Evolutionary conservation across 2,797 vertebrate species (phyloP), one percentile per base, ranked within the genome.

Genomic region (Acrossocheilus wenchowensis): DNA sequence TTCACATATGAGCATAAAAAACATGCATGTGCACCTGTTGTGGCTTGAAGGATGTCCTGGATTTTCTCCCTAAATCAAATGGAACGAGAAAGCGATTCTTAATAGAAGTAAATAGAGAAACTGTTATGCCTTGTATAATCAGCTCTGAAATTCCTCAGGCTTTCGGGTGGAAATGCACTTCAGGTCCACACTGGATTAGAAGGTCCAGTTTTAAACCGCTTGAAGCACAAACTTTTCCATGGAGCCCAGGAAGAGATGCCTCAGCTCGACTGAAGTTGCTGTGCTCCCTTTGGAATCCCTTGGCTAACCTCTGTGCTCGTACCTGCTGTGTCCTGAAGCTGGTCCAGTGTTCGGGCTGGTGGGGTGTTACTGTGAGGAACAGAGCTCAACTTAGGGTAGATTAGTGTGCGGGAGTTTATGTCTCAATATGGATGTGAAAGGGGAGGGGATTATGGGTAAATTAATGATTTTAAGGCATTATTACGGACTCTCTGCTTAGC

Each of bases 61-160:
- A 41, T 41, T 81, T 48, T 52, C 36, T 57, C 34, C 14, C 3
- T 30, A 17, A 48, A 69, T 5, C 39, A 45, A 60, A 45, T 69
- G 6, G 43, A 81, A 41, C 36, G 21, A 78, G 10, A 62, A 85
- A 57, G 45, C 39, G 2, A 73, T 62, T 73, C 36, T 43, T 7
- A 71, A 89, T 5, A 82, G 1, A 3, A 15, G 4, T 62, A 15
- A 68, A 85, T 60, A 77, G 68, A 23, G n/a, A 73, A 88, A 84
- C 11, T 45, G 84, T 81, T 88, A 85, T 71, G 81, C 52, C 6
- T 45, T 68, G 39, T 88, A 19, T 91, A 94, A 94, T 93, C 91
- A 34, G 91, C 93, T 94, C 89, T 91, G 23, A 91, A 93, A 94
- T 93, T 94, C 92, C 92, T 90, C 36, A 48, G 30, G 90, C 89